Conservation (phyloP, 2,797 vertebrate species). For the Melanotaenia boesemani region DNA sequence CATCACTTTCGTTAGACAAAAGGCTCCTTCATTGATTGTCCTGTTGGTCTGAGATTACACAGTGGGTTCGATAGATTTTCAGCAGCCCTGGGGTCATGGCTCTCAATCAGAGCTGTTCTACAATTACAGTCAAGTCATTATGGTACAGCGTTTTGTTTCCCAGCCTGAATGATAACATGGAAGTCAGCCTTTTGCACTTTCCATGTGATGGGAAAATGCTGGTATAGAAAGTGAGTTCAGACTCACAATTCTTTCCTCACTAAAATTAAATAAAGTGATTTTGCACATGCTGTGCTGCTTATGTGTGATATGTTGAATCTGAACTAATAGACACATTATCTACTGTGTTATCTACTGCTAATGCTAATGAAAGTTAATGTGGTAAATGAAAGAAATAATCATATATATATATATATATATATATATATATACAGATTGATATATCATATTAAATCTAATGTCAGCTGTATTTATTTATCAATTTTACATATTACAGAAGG, state of each 20-base stretch:
- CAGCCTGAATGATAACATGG: slow-evolving; percentile 16
- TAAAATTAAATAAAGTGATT: not conserved
- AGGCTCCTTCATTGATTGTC: slow-evolving; percentile 60
- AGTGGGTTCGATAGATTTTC: slow-evolving; percentile 56
- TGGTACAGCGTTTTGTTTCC: slow-evolving; percentile 29
- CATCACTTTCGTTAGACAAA: slow-evolving; percentile 47
- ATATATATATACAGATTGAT: too few species aligned
- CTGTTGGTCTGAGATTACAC: slow-evolving; percentile 58
- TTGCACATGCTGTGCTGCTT: too few species aligned
- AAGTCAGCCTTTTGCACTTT: slow-evolving; percentile 18
- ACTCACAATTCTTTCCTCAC: not conserved
- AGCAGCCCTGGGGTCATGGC: slow-evolving; percentile 45
- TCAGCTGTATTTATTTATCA: too few species aligned
- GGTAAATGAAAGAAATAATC: too few species aligned
- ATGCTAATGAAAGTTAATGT: too few species aligned
- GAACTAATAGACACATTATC: not conserved
- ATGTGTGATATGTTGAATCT: not conserved
- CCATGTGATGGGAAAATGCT: slow-evolving; percentile 1
- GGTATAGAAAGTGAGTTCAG: slow-evolving; percentile 1
- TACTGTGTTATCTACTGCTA: too few species aligned
- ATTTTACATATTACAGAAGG: not conserved
- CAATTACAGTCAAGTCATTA: slow-evolving; percentile 54
- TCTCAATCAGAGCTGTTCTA: slow-evolving; percentile 51
- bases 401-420: too few species aligned
- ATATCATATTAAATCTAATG: too few species aligned